A percentile compares a stretch with the other conserved stretches of the same genome.
Conservation (phyloP, 2,888 invertebrate genomes). For the Apoderus coryli region DNA sequence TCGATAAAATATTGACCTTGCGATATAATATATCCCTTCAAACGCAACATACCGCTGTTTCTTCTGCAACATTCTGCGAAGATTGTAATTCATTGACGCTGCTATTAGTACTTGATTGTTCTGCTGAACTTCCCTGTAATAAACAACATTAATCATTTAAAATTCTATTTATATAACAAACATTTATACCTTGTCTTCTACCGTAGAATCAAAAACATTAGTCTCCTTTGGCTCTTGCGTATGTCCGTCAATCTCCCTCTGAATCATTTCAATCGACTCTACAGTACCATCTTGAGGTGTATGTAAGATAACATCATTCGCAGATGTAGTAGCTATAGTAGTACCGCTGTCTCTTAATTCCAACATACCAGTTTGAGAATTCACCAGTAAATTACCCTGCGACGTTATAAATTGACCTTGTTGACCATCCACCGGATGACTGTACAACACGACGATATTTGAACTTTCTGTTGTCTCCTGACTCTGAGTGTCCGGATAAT, state of each 20-base stretch:
- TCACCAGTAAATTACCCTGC: conserved; percentile 32
- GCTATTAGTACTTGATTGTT: too few relatives aligned
- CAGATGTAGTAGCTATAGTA: conserved; percentile 19
- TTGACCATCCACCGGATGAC: conserved; percentile 42
- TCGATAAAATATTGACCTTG: too few relatives aligned
- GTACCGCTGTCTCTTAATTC: conserved; percentile 27
- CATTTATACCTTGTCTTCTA: too few relatives aligned
- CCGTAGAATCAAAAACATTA: conserved; percentile 3
- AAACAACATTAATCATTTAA: too few relatives aligned
- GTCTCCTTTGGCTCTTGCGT: conserved; percentile 19
- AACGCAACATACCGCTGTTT: too few relatives aligned
- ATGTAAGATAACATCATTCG: conserved; percentile 22
- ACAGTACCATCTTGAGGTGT: conserved; percentile 22
- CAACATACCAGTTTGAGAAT: conserved; percentile 30
- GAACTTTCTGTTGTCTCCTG: conserved; percentile 35
- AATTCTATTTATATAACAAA: too few relatives aligned
- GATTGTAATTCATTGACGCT: too few relatives aligned
- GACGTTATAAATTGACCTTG: conserved; percentile 39
- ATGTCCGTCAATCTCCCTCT: conserved; percentile 27
- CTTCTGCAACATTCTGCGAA: too few relatives aligned
- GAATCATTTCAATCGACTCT: conserved; percentile 33
- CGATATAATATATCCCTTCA: too few relatives aligned
- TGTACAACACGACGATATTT: conserved; percentile 49
- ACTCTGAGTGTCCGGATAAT: conserved; percentile 31
- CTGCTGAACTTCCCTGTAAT: too few relatives aligned